These are phyloP conservation scores for Pseudanteris insignis DNA, from an alignment of 2,888 invertebrate genomes.

Conservation along the genomic window DNA sequence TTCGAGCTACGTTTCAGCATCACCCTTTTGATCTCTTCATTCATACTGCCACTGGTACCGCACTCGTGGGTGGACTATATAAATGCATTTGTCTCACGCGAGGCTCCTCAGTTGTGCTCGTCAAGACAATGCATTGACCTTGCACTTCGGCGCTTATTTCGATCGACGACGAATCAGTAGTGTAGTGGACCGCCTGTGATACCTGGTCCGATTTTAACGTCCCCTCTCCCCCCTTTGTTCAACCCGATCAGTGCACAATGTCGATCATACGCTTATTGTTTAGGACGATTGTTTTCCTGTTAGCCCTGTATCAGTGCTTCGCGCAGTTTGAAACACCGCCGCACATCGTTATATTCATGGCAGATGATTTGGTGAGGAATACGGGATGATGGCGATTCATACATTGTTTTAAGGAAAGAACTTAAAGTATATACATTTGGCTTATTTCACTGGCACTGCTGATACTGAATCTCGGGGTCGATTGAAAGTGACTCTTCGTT, in stretches of 20 bases:
- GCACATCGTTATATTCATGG: conserved; percentile 70
- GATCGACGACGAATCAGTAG: conserved; percentile 11
- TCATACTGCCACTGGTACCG: conserved; percentile 48
- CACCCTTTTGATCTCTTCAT: conserved; percentile 48
- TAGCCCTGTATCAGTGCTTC: conserved; percentile 19
- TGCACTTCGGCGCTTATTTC: conserved; percentile 19
- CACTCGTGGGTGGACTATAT: conserved; percentile 55
- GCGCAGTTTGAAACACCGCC: conserved; percentile 62
- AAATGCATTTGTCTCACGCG: conserved; percentile 51
- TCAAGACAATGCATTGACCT: conserved; percentile 50
- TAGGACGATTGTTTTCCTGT: conserved; percentile 25
- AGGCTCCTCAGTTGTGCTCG: conserved; percentile 46
- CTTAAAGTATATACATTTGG: no score
- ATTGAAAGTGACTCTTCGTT: no score
- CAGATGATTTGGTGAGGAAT: conserved; percentile 70
- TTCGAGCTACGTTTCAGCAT: conserved; percentile 45
- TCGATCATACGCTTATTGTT: conserved; percentile 11
- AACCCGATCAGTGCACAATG: conserved; percentile 21
- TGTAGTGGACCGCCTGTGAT: conserved; percentile 6
- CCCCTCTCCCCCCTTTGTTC: not conserved
- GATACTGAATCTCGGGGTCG: no score
- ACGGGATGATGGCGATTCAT: not conserved
- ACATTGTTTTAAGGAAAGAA: no score
- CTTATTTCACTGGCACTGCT: no score
- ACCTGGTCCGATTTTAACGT: no score